Evolutionary conservation across 2,888 invertebrate genomes (phyloP).

Genomic region (Volucella inanis): DNA sequence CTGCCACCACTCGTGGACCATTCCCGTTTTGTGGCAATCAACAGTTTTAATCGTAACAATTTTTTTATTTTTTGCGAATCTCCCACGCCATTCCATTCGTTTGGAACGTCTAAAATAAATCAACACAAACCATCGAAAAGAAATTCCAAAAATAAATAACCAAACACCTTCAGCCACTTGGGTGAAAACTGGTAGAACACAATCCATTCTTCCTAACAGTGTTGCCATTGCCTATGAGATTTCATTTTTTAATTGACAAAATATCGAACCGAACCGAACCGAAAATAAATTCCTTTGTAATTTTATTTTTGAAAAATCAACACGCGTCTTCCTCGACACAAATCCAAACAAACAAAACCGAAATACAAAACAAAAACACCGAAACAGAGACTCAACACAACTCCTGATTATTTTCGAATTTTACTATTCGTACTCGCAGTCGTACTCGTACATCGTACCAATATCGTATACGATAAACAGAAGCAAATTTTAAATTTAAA

Average conservation of each 20-base stretch:
- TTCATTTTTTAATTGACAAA: too few relatives aligned
- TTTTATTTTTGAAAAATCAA: too few relatives aligned
- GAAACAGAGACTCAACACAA: conserved; percentile 2
- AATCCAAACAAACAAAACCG: conserved; percentile 11
- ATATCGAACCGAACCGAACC: too few relatives aligned
- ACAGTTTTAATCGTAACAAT: background rate
- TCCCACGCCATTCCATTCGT: conserved; percentile 22
- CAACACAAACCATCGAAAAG: conserved; percentile 14
- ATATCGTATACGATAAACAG: conserved; percentile 17
- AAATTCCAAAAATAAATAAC: background rate
- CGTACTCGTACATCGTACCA: too few relatives aligned
- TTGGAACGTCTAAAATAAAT: conserved; percentile 2
- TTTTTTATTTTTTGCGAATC: conserved; percentile 6
- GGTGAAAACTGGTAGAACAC: too few relatives aligned
- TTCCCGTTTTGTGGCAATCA: conserved; percentile 7
- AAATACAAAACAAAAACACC: conserved; percentile 27
- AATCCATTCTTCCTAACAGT: too few relatives aligned
- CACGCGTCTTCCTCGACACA: too few relatives aligned
- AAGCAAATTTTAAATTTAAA: conserved; percentile 13
- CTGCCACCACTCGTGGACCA: conserved; percentile 1
- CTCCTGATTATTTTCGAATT: conserved; percentile 28
- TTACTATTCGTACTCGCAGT: background rate
- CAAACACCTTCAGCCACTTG: too few relatives aligned
- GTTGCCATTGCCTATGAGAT: too few relatives aligned
- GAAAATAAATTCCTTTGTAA: too few relatives aligned